Conservation (phyloP, 2,888 invertebrate genomes). For the Auanema freiburgensis region DNA sequence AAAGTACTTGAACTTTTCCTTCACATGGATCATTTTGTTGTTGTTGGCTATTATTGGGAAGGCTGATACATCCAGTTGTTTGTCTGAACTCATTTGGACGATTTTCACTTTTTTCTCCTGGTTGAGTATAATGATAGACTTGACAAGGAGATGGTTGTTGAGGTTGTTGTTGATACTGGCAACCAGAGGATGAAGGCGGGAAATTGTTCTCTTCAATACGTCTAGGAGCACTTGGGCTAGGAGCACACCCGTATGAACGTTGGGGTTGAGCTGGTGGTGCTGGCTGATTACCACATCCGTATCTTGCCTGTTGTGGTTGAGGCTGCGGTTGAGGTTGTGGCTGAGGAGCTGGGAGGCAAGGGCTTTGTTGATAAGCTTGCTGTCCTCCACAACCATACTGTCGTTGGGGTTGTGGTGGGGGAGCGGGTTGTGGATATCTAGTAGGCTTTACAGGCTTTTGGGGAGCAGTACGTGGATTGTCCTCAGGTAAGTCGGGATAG, state of each 20-base stretch:
- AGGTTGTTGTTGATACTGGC: not conserved
- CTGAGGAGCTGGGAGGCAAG: slow-evolving; percentile 6
- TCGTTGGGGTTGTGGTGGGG: slow-evolving; percentile 13
- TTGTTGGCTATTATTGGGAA: not conserved
- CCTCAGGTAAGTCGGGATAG: slow-evolving; percentile 14
- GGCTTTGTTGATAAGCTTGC: slow-evolving; percentile 11
- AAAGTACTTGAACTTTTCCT: slow-evolving; percentile 40
- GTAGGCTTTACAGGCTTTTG: slow-evolving; percentile 7
- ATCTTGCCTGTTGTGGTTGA: slow-evolving; percentile 11
- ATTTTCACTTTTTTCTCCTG: not conserved
- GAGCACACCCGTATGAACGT: slow-evolving; percentile 6
- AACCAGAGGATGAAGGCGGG: not conserved
- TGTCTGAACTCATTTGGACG: slow-evolving; percentile 12
- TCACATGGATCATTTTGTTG: slow-evolving; percentile 16
- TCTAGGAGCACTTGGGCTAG: slow-evolving; percentile 15
- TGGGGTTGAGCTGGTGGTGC: slow-evolving; percentile 24
- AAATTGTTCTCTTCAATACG: not conserved
- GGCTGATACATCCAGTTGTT: slow-evolving; percentile 3
- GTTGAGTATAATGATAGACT: not conserved
- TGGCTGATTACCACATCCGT: slow-evolving; percentile 17
- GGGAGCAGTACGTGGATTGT: slow-evolving; percentile 9
- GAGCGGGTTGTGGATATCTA: not conserved
- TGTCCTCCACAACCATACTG: not conserved
- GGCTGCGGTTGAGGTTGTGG: not conserved
- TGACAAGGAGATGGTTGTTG: slow-evolving; percentile 2